Evolutionary conservation across 1,140 invertebrate genomes (phyloP).

Genomic region (Chelonus insularis): DNA sequence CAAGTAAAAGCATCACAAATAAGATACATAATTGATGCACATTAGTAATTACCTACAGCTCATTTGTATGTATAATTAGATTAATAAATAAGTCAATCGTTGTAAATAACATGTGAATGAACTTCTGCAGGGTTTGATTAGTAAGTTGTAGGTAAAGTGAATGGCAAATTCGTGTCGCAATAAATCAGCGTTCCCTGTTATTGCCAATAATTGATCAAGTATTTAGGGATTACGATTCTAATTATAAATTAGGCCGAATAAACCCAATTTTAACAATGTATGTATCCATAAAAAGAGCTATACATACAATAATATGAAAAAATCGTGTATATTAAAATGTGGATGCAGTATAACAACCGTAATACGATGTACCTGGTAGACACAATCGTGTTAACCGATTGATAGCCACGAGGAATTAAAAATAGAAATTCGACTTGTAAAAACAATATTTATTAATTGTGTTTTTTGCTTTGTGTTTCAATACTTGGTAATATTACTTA

Average conservation of each 20-base stretch:
- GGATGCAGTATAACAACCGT: constrained; percentile 40
- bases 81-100: no score
- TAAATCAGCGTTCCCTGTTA: constrained; percentile 8
- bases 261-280: constrained; percentile 3
- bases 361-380: constrained; percentile 57
- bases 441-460: constrained; percentile 14
- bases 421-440: constrained; percentile 17
- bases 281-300: constrained; percentile 6
- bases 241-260: constrained; percentile 1
- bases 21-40: no score
- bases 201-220: constrained; percentile 1
- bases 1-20: no score
- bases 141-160: no score
- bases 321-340: constrained; percentile 26
- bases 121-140: no score
- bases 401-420: constrained; percentile 47
- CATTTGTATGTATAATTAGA: no score
- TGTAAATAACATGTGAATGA: no score
- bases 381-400: constrained; percentile 46
- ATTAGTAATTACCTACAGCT: no score
- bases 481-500: no score
- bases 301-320: not conserved
- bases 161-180: no score
- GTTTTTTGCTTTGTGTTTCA: no score
- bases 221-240: constrained; percentile 3